A percentile compares a stretch with the other conserved stretches of the same genome.
These are phyloP conservation scores for Holothuria leucospilota DNA, from an alignment of 53 echinoderm and acorn worm species.

Conservation along the genomic window DNA sequence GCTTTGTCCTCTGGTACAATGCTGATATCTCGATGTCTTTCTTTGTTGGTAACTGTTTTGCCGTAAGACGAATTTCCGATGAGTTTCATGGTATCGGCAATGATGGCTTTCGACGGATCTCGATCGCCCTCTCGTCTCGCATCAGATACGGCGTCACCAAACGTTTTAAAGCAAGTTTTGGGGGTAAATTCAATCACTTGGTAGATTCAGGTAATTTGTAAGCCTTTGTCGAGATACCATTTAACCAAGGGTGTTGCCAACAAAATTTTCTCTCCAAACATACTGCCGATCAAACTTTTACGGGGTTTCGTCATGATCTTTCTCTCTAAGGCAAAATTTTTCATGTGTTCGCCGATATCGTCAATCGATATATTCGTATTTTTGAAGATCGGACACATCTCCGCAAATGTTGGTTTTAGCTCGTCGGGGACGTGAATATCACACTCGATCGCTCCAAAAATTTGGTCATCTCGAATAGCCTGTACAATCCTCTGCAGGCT, in stretches of 20 bases:
- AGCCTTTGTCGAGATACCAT: no score
- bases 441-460: slow-evolving; percentile 64
- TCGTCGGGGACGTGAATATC: slow-evolving; percentile 57
- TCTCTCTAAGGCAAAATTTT: neutral
- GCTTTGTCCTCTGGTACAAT: no score
- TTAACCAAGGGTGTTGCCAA: no score
- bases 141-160: no score
- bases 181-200: slow-evolving; percentile 18
- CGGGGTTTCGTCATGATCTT: slow-evolving; percentile 29
- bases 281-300: slow-evolving; percentile 48
- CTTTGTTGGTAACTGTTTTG: slow-evolving; percentile 53
- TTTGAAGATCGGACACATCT: neutral
- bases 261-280: slow-evolving; percentile 32
- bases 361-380: slow-evolving; percentile 38
- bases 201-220: slow-evolving; percentile 17
- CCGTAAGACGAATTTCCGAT: slow-evolving; percentile 50
- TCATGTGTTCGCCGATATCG: no score
- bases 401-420: slow-evolving; percentile 36
- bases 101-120: slow-evolving; percentile 43
- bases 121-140: slow-evolving; percentile 39
- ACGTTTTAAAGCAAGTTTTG: neutral
- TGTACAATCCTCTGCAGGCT: neutral
- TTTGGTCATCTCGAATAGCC: slow-evolving; percentile 5
- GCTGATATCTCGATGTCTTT: no score
- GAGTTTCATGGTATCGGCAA: slow-evolving; percentile 30